Base-by-base conservation (phyloP, 2,113 vertebrate species). In the Passer montanus region DNA sequence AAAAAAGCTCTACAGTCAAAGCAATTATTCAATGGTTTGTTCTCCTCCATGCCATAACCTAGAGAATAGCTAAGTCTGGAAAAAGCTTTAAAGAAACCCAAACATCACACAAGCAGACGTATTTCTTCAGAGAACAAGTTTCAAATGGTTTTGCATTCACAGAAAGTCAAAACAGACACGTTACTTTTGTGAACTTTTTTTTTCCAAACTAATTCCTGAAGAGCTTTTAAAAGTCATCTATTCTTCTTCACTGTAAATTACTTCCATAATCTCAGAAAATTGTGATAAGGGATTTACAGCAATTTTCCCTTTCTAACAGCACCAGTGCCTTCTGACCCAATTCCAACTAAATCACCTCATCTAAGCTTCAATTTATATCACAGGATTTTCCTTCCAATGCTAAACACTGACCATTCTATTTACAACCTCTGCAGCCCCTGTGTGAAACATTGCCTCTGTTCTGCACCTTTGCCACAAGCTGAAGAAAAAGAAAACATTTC, bases 191-290 rank as follows among this genome's bases (percentile, higher is more conserved):
- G 5, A 92, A 53, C 4, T 4, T 26, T 39, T 55, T 35, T 69
- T 39, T 80, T 44, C 26, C 52, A 30, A 58, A 64, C 50, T 60
- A 74, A 27, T 64, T 95, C 80, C 83, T 90, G 35, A 46, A 92
- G 59, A 63, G 91, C 52, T 91, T 97, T 93, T 94, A 63, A 74
- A 85, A 94, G 62, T 70, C 14, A 4, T 49, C 77, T 35, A 60
- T 68, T 69, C 62, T 70, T 86, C 56, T 58, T 60, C 87, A 92
- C 81, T 94, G 70, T 49, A 92, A 93, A 82, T 81, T 59, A 89
- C 55, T 86, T 95, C 77, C 93, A 93, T 93, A 88, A 92, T 60
- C 47, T 88, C 94, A 80, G 93, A 91, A 92, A 93, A 97, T 30
- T 88, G 91, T 87, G 87, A 90, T 90, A 90, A 53, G 77, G 62